Base-by-base conservation (phyloP, 2,113 vertebrate species). In the Echinops telfairi region DNA sequence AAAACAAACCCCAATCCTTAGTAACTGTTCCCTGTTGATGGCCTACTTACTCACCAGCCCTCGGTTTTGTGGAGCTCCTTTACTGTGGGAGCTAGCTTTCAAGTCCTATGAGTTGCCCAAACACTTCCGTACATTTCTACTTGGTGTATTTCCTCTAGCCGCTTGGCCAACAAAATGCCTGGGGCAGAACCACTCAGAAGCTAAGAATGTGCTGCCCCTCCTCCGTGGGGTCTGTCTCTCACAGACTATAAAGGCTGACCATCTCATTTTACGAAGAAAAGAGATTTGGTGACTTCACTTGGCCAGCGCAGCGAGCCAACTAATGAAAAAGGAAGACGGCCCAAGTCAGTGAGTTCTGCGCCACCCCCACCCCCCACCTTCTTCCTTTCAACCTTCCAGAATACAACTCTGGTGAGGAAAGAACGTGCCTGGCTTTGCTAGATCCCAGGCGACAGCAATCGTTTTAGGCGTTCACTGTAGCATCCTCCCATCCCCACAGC, bases 71-170 rank as follows among this genome's bases (percentile, higher is more conserved):
- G 81, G 64, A 83, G 89, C 38, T 64, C 77, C 60, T 90, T 92
- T 92, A 94, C 85, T 82, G 89, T 84, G 64, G 27, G 47, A 81
- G 66, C 68, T 71, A 88, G 83, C 95, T 97, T 96, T 84, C 91
- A 96, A 91, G 81, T 87, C 70, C 90, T 89, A 88, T 40, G 31
- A 40, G 16, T 12, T 86, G 71, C 60, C 8, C 83, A 91, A 68
- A 94, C 92, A 91, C 83, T 76, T 17, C 68, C 2, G 29, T 70
- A 47, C 27, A 31, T 57, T 86, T 86, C 75, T 60, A 91, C 64
- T 89, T 92, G 62, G 91, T 73, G 89, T 64, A 79, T 66, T 95
- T 96, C 94, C 68, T 93, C 84, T 73, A 47, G 86, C 83, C 79
- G 60, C 84, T 87, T 84, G 80, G 78, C 43, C 78, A 91, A 89